A percentile compares a stretch with the other conserved stretches of the same genome.
Conservation (phyloP, 2,113 vertebrate species). For the Tympanuchus pallidicinctus region DNA sequence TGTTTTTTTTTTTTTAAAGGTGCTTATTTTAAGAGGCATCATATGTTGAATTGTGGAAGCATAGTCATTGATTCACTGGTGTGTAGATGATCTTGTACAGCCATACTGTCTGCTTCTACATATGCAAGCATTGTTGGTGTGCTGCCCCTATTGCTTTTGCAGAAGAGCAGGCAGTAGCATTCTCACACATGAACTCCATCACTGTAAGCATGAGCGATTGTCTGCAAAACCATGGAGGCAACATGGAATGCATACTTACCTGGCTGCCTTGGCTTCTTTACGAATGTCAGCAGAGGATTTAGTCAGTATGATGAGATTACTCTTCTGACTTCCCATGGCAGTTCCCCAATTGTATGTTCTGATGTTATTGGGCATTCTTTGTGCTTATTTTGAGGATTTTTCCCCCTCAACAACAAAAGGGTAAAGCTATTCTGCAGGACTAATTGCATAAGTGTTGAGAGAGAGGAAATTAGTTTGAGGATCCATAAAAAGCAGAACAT, state of each 20-base stretch:
- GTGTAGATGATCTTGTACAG: not conserved
- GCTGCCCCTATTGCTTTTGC: rapidly evolving
- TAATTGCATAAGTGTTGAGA: not conserved
- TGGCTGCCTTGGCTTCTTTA: not conserved
- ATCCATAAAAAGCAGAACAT: not conserved
- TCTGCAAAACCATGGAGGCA: not conserved
- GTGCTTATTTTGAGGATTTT: not conserved
- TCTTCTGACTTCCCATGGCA: not conserved
- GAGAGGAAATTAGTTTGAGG: slow-evolving; percentile 33
- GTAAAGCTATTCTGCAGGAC: not conserved
- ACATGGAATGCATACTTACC: not conserved
- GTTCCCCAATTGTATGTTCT: not conserved
- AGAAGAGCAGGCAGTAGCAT: not conserved
- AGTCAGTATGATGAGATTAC: not conserved
- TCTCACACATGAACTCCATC: not conserved
- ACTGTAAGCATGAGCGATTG: not conserved
- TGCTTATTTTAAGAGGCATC: not conserved
- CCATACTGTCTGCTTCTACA: not conserved
- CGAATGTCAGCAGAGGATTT: not conserved
- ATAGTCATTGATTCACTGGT: not conserved
- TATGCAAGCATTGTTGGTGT: not conserved
- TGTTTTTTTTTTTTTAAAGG: not conserved
- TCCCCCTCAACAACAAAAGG: not conserved
- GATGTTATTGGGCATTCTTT: not conserved
- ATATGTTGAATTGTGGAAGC: not conserved